Conservation (phyloP, 2,797 vertebrate genomes). For the Rhinoraja longicauda region DNA sequence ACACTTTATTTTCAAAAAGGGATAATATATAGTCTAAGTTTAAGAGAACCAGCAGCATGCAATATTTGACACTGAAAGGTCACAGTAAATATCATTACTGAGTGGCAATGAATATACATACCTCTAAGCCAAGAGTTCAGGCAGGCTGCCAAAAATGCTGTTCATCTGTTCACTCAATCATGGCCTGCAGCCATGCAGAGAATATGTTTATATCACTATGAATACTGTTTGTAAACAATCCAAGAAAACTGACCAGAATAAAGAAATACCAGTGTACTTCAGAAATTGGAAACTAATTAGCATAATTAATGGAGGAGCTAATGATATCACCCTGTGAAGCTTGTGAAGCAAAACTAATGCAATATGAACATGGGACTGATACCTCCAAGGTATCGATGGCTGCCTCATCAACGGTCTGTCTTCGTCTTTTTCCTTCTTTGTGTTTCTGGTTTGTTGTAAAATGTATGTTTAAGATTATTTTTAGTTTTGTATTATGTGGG, state of each 20-base stretch:
- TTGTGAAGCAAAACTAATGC: background rate
- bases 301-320: background rate
- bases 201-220: background rate
- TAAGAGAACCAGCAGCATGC: no score
- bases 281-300: background rate
- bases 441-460: no score
- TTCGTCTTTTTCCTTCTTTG: no score
- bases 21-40: background rate
- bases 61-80: background rate
- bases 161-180: background rate
- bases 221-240: background rate
- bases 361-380: background rate
- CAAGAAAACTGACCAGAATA: background rate
- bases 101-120: background rate
- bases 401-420: no score
- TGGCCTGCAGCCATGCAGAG: background rate
- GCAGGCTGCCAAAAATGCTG: background rate
- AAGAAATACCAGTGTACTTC: background rate
- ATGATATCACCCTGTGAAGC: background rate
- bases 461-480: no score
- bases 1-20: background rate
- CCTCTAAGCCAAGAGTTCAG: background rate
- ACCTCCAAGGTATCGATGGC: no score
- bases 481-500: no score
- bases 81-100: background rate